Evolutionary conservation across 2,888 invertebrate species (phyloP), one percentile per base, ranked within the genome.

Genomic region (Trachelus troglodyta): DNA sequence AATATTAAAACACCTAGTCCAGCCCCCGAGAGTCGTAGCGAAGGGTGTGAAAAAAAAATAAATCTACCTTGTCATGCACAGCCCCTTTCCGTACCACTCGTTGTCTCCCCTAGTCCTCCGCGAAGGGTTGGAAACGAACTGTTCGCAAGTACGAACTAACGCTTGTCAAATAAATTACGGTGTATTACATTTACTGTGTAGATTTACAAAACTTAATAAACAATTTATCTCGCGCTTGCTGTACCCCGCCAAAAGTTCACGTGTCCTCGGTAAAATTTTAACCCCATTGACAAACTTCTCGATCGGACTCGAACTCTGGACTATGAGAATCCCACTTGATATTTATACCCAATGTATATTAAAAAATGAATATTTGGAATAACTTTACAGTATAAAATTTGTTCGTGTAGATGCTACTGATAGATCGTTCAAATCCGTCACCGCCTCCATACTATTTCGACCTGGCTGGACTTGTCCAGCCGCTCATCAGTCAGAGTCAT

Each of bases 401-500:
- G 71, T 71, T 71, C 71, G 71, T 12, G 34, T 34, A 34, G 31
- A 71, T 2, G 33, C 9, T 31, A 12, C 33, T 31, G 80, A 81
- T 75, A 74, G 82, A 76, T 80, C 80, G 86, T 87, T 87, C 86
- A 82, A 83, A 88, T 84, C 90, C 89, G 85, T 90, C 89, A 85
- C 89, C 90, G 88, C 87, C 87, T 85, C 86, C 87, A 84, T 84
- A 89, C 90, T 90, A 89, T 91, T 91, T 87, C 90, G 89, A 90
- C 89, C 90, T 87, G 88, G 89, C 90, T 88, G 91, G 90, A 91
- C 91, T 91, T 91, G 91, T 91, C 90, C 91, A 89, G 90, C 89
- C 90, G 91, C 93, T 93, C 93, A 93, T 93, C 93, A 93, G 93
- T 93, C 93, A 93, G 93, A 93, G 93, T 94, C 93, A 93, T 93